A percentile compares a stretch with the other conserved stretches of the same genome.
These are phyloP conservation scores for Margarornis squamiger DNA, from an alignment of 2,797 vertebrate species.

Conservation along the genomic window DNA sequence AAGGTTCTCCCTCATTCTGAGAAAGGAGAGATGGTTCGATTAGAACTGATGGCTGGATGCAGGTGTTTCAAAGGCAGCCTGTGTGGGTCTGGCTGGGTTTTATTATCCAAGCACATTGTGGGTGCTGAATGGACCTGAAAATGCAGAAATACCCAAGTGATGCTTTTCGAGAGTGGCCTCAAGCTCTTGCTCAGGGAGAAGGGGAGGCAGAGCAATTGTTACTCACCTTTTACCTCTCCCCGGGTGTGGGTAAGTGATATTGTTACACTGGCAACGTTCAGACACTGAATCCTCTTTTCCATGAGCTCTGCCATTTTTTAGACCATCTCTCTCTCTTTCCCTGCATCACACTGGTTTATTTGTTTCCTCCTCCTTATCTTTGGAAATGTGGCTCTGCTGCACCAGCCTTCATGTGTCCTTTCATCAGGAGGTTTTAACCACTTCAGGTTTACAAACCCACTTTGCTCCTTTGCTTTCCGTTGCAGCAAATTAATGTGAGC, in stretches of 20 bases:
- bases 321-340: not conserved
- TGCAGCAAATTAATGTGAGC: not conserved
- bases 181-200: accelerated
- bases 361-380: not conserved
- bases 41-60: not conserved
- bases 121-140: not conserved
- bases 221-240: not conserved
- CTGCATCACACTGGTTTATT: not conserved
- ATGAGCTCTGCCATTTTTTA: not conserved
- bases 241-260: not conserved
- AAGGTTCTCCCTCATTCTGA: not conserved
- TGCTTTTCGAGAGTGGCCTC: not conserved
- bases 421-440: not conserved
- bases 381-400: not conserved
- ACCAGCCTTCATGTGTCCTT: not conserved
- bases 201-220: not conserved
- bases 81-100: not conserved
- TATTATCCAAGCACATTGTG: not conserved
- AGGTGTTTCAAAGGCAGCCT: not conserved
- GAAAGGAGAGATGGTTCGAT: not conserved
- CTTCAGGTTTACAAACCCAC: not conserved
- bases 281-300: not conserved
- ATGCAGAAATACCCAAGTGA: not conserved
- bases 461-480: not conserved
- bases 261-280: not conserved